phyloP scores from a whole-genome alignment of 2,113 vertebrate species.

The Chlamydotis undulata region DNA sequence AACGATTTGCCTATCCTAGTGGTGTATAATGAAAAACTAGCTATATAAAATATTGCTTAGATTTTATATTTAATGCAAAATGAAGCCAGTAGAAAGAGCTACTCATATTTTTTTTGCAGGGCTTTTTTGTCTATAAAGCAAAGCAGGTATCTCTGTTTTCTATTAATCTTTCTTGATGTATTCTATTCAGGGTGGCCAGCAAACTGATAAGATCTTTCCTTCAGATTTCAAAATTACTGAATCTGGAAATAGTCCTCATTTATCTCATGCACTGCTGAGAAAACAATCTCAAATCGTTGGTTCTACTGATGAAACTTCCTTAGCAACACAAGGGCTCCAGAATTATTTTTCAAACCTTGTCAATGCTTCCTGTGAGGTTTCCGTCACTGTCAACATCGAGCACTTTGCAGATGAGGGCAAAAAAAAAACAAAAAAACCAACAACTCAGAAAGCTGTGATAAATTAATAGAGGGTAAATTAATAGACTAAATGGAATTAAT shows the following conservation, averaged over 20 bases:
- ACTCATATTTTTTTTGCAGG: background rate
- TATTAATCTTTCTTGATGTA: slow-evolving; percentile 41
- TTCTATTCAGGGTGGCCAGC: slow-evolving; percentile 50
- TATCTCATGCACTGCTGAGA: slow-evolving; percentile 63
- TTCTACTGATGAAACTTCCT: slow-evolving; percentile 69
- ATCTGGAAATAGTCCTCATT: slow-evolving; percentile 67
- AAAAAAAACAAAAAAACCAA: background rate
- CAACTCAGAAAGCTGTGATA: background rate
- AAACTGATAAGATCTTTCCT: slow-evolving; percentile 58
- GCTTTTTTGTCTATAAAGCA: background rate
- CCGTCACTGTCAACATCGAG: slow-evolving; percentile 43
- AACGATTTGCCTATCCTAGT: background rate
- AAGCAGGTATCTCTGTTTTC: slow-evolving; percentile 13
- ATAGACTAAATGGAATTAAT: slow-evolving; percentile 43
- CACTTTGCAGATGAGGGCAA: background rate
- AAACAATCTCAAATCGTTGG: slow-evolving; percentile 59
- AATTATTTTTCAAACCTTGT: slow-evolving; percentile 67
- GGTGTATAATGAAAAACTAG: background rate
- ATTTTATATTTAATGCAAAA: background rate
- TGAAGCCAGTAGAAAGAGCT: background rate
- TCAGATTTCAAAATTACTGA: slow-evolving; percentile 67
- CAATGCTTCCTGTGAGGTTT: slow-evolving; percentile 64
- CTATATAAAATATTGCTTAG: background rate
- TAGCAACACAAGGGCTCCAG: slow-evolving; percentile 58
- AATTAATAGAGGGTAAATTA: slow-evolving; percentile 34